Evolutionary conservation across 2,113 vertebrate species (phyloP).

Genomic region (Thermophis baileyi): DNA sequence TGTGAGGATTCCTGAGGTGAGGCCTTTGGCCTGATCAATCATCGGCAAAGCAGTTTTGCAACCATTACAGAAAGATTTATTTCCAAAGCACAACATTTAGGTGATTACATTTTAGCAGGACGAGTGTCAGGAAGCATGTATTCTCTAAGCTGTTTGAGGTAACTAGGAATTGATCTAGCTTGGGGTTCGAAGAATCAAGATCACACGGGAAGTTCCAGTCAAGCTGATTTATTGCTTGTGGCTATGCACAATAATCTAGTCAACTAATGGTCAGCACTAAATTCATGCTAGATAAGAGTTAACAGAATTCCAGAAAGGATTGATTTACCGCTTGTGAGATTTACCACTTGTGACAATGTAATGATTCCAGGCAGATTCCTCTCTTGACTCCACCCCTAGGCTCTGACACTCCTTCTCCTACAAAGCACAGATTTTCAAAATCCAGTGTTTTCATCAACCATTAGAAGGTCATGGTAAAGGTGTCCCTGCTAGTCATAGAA

Average conservation of each 20-base stretch:
- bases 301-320: too few relatives aligned
- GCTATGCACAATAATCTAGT: not conserved
- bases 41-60: not conserved
- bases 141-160: not conserved
- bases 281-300: too few relatives aligned
- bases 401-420: too few relatives aligned
- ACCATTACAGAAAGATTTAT: not conserved
- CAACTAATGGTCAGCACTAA: too few relatives aligned
- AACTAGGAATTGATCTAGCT: not conserved
- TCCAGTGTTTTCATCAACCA: not conserved
- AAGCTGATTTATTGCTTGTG: not conserved
- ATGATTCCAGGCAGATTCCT: too few relatives aligned
- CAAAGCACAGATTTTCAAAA: not conserved
- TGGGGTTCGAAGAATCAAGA: not conserved
- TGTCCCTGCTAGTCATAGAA: too few relatives aligned
- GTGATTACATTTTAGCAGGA: not conserved
- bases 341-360: too few relatives aligned
- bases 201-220: not conserved
- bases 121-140: not conserved
- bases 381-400: too few relatives aligned
- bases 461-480: not conserved
- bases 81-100: not conserved
- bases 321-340: too few relatives aligned
- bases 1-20: not conserved
- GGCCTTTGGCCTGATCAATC: not conserved